A percentile compares a stretch with the other conserved stretches of the same genome.
phyloP scores from a whole-genome alignment of 2,888 invertebrate genomes.

The Melanchra persicariae region DNA sequence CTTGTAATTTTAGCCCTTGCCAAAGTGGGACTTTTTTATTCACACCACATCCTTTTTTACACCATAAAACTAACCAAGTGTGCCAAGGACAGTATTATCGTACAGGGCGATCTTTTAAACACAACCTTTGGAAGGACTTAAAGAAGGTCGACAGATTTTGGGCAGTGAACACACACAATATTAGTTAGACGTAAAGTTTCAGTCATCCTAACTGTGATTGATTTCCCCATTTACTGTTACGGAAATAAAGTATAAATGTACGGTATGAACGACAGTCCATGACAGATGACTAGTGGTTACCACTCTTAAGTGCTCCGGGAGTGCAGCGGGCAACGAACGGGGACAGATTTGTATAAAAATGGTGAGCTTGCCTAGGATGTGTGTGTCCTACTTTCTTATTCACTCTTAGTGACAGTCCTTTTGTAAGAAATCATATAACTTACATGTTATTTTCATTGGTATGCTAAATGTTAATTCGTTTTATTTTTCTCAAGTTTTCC shows the following conservation, averaged over 20 bases:
- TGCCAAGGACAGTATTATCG: too few species aligned
- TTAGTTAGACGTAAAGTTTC: not conserved
- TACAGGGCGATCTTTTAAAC: not conserved
- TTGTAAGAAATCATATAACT: not conserved
- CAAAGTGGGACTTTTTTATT: too few species aligned
- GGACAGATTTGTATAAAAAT: slow-evolving; percentile 19
- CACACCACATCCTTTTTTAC: too few species aligned
- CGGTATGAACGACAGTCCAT: not conserved
- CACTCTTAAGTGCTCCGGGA: slow-evolving; percentile 15
- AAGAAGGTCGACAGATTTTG: not conserved
- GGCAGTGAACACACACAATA: not conserved
- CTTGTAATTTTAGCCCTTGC: too few species aligned
- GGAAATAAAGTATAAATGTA: not conserved
- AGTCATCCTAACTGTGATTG: slow-evolving; percentile 9
- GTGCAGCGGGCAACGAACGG: slow-evolving; percentile 2
- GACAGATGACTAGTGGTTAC: not conserved
- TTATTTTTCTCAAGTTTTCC: too few species aligned
- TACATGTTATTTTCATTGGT: not conserved
- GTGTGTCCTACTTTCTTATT: not conserved
- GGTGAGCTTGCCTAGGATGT: not conserved
- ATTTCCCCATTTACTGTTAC: slow-evolving; percentile 3
- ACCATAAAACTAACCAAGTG: too few species aligned
- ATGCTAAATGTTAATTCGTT: not conserved
- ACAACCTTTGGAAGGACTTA: not conserved
- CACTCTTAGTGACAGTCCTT: not conserved